Evolutionary conservation across 2,113 vertebrate species (phyloP), one percentile per base, ranked within the genome.

Genomic region (Chionis minor): DNA sequence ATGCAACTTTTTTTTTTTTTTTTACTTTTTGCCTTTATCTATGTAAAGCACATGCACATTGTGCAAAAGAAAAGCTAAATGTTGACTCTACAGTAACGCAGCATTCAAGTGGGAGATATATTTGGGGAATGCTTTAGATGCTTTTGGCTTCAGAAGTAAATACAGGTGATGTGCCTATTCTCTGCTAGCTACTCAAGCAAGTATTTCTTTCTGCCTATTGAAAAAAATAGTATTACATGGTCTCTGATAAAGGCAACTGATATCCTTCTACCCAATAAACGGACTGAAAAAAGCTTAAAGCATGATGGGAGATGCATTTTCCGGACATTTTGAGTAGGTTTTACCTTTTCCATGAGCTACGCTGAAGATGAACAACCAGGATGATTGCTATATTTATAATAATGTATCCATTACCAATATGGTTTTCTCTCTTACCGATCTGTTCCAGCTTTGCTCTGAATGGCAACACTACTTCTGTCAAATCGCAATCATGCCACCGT

Each of bases 291-390:
- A 16, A 80, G 80, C 86, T 94, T 32, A 77, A 81, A 79, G 71
- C 66, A 86, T 3, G 20, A 91, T 4, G 55, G 67, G 51, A 82
- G 62, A 74, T 2, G 12, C 12, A 30, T 71, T 86, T 81, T 62
- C 75, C 44, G 67, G 22, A 47, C 49, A 62, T 73, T 86, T 63
- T 73, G 45, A 94, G 72, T 7, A 86, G 72, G 72, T 71, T 96
- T 94, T 93, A 54, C 85, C 51, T 74, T 87, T 86, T 72, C 94
- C 83, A 91, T 55, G 65, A 94, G 84, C 94, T 94, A 32, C 18
- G 87, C 52, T 59, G 70, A 62, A 87, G 88, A 90, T 87, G 49
- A 96, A 87, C 63, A 90, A 54, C 49, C 67, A 81, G 82, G 49
- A 77, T 77, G 88, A 90, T 11, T 83, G 92, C 54, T 90, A 33